Evolutionary conservation across 2,113 vertebrate species (phyloP).

Genomic region (Misgurnus mizolepis): DNA sequence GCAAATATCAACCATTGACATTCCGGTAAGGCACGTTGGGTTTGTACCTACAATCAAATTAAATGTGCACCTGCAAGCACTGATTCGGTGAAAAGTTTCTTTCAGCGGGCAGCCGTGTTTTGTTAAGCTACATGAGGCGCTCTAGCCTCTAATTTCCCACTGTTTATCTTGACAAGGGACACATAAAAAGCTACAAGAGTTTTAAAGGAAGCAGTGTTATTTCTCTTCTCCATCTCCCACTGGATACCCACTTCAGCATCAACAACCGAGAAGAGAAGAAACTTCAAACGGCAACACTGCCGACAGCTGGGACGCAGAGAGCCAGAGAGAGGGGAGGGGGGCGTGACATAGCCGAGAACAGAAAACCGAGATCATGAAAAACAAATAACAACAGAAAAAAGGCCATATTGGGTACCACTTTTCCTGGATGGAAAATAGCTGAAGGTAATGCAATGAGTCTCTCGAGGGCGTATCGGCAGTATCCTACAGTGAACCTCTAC

Average conservation of each 20-base stretch:
- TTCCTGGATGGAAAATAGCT: constrained; percentile 36
- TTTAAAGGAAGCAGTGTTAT: constrained; percentile 28
- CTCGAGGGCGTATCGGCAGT: constrained; percentile 31
- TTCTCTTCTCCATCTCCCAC: constrained; percentile 27
- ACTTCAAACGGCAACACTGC: constrained; percentile 49
- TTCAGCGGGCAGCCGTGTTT: background rate
- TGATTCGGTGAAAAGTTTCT: background rate
- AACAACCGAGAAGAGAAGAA: constrained; percentile 48
- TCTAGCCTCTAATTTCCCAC: constrained; percentile 38
- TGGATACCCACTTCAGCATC: constrained; percentile 34
- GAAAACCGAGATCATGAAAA: constrained; percentile 31
- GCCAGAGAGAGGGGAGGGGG: background rate
- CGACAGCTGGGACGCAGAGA: background rate
- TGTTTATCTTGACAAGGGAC: constrained; percentile 36
- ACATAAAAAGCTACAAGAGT: constrained; percentile 31
- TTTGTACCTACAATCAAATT: background rate
- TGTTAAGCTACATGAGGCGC: constrained; percentile 21
- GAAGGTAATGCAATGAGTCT: constrained; percentile 44
- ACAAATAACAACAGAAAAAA: constrained; percentile 45
- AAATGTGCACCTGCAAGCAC: background rate
- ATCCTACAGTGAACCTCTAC: constrained; percentile 41
- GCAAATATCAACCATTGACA: background rate
- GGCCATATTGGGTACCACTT: constrained; percentile 25
- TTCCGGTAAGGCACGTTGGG: background rate
- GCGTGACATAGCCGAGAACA: constrained; percentile 9